Evolutionary conservation across 2,888 invertebrate genomes (phyloP).

Genomic region (Plagodis dolabraria): DNA sequence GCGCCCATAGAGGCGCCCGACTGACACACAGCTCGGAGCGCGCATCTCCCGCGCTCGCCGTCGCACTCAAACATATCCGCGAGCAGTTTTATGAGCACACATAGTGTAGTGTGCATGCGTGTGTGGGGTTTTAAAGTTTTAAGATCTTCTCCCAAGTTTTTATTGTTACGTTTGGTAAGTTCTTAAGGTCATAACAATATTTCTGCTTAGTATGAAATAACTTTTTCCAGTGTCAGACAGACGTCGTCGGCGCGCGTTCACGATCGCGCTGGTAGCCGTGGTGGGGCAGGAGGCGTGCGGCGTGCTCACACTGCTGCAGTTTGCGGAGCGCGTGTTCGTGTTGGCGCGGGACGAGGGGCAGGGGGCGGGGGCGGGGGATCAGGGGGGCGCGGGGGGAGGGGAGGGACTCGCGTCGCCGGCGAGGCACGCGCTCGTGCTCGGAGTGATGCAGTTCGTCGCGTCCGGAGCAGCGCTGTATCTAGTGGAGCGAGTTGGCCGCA

Average conservation of each 20-base stretch:
- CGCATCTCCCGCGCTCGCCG: too few relatives aligned
- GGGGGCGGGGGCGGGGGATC: conserved; percentile 4
- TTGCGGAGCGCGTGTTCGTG: conserved; percentile 67
- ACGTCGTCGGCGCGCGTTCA: conserved; percentile 59
- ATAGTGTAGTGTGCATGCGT: too few relatives aligned
- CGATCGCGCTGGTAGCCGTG: conserved; percentile 54
- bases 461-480: conserved; percentile 58
- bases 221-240: conserved; percentile 50
- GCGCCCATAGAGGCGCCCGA: too few relatives aligned
- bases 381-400: conserved; percentile 6
- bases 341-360: conserved; percentile 41
- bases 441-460: conserved; percentile 57
- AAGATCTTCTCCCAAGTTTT: too few relatives aligned
- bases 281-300: conserved; percentile 70
- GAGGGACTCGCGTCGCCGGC: conserved; percentile 29
- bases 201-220: too few relatives aligned
- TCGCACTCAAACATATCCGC: too few relatives aligned
- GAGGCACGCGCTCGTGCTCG: conserved; percentile 56
- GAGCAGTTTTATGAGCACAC: too few relatives aligned
- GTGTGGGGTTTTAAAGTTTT: too few relatives aligned
- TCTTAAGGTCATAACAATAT: too few relatives aligned
- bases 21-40: too few relatives aligned
- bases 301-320: conserved; percentile 66
- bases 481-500: conserved; percentile 62
- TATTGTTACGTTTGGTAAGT: too few relatives aligned